Conservation (phyloP, 2,888 invertebrate species). For the Ichneumoninae sp. region DNA sequence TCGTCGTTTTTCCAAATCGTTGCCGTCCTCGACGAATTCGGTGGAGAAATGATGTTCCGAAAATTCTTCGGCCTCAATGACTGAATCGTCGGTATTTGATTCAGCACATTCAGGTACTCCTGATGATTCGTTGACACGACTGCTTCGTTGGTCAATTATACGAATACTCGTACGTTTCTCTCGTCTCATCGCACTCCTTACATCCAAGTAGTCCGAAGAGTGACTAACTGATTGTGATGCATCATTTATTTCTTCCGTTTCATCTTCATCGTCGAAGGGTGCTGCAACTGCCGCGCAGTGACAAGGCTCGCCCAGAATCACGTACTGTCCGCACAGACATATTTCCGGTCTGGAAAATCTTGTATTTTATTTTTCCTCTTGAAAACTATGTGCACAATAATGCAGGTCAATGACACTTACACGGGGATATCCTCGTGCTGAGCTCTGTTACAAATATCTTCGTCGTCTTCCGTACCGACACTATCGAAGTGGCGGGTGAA, state of each 20-base stretch:
- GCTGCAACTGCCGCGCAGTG: conserved; percentile 3
- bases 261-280: background rate
- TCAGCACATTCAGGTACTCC: background rate
- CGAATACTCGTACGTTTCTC: background rate
- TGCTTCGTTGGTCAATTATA: background rate
- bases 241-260: background rate
- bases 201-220: background rate
- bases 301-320: conserved; percentile 54
- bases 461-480: conserved; percentile 48
- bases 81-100: background rate
- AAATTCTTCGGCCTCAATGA: background rate
- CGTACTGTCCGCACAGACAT: conserved; percentile 54
- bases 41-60: background rate
- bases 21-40: background rate
- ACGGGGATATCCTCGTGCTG: background rate
- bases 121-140: background rate
- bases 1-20: background rate
- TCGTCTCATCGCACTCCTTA: background rate
- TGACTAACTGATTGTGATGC: background rate
- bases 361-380: background rate
- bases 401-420: conserved; percentile 25
- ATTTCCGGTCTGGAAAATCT: conserved; percentile 47
- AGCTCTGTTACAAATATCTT: background rate
- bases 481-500: conserved; percentile 68
- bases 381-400: background rate